Conservation (phyloP, 2,113 vertebrate species). For the Formicarius rufipectus region DNA sequence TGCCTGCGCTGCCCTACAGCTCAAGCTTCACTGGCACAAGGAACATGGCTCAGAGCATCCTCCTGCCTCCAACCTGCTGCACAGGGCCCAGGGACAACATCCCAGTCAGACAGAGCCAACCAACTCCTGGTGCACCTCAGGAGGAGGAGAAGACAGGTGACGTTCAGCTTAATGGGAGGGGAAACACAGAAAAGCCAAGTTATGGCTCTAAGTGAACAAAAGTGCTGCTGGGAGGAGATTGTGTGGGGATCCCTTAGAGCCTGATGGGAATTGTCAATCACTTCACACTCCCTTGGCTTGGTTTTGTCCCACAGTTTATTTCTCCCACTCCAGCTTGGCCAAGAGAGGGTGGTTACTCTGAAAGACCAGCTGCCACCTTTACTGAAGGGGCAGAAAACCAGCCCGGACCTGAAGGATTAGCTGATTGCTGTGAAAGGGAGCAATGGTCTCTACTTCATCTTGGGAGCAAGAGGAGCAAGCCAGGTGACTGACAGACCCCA, state of each 20-base stretch:
- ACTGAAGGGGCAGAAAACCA: neutral
- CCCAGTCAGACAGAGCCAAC: neutral
- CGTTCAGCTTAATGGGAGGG: neutral
- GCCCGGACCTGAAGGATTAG: neutral
- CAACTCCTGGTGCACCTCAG: fast-evolving
- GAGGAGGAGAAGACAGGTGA: neutral
- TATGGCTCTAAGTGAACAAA: neutral
- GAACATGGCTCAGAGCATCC: neutral
- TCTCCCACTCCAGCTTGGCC: neutral
- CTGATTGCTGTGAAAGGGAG: neutral
- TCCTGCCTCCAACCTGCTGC: neutral
- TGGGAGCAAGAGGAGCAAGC: neutral
- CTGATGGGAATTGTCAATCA: neutral
- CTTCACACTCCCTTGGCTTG: neutral
- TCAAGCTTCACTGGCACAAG: neutral
- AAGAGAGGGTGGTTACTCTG: neutral
- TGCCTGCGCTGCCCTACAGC: neutral
- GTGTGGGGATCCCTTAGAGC: neutral
- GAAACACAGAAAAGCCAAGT: neutral
- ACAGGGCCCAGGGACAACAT: neutral
- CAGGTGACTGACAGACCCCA: neutral
- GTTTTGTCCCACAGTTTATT: neutral
- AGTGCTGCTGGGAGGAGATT: neutral
- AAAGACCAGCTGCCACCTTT: neutral
- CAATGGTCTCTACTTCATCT: neutral